phyloP scores from a whole-genome alignment of 1,140 invertebrate genomes.

The Propsilocerus akamusi region DNA sequence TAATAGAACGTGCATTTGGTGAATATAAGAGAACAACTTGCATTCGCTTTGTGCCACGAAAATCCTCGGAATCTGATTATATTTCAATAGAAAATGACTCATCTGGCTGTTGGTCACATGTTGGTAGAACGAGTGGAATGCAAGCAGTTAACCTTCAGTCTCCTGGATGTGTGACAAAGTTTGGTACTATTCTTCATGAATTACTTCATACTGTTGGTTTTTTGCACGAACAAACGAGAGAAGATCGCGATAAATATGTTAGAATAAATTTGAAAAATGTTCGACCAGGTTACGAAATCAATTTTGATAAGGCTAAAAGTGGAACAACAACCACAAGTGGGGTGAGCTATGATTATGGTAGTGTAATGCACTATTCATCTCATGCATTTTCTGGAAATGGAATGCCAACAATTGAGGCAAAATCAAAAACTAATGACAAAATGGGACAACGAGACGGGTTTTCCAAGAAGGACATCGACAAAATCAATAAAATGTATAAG shows the following conservation, averaged over 20 bases:
- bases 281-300: conserved; percentile 36
- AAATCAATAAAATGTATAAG: conserved; percentile 56
- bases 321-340: conserved; percentile 33
- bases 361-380: conserved; percentile 62
- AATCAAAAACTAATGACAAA: conserved; percentile 14
- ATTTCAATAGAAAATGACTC: conserved; percentile 40
- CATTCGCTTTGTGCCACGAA: conserved; percentile 42
- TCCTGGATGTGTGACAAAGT: conserved; percentile 48
- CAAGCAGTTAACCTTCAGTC: conserved; percentile 46
- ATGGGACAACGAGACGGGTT: conserved; percentile 52
- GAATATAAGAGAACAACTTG: conserved; percentile 53
- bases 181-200: conserved; percentile 62
- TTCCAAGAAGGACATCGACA: conserved; percentile 45
- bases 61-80: conserved; percentile 37
- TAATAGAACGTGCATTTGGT: conserved; percentile 39
- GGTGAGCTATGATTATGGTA: conserved; percentile 56
- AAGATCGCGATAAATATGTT: conserved; percentile 58
- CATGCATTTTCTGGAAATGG: conserved; percentile 54
- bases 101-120: conserved; percentile 63
- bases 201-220: conserved; percentile 71
- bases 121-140: conserved; percentile 41
- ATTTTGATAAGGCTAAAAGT: conserved; percentile 44
- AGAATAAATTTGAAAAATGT: conserved; percentile 54
- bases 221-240: conserved; percentile 68
- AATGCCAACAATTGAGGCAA: conserved; percentile 37